These are phyloP conservation scores for Drosophila mayri DNA, from an alignment of 1,140 invertebrate genomes.

Conservation along the genomic window DNA sequence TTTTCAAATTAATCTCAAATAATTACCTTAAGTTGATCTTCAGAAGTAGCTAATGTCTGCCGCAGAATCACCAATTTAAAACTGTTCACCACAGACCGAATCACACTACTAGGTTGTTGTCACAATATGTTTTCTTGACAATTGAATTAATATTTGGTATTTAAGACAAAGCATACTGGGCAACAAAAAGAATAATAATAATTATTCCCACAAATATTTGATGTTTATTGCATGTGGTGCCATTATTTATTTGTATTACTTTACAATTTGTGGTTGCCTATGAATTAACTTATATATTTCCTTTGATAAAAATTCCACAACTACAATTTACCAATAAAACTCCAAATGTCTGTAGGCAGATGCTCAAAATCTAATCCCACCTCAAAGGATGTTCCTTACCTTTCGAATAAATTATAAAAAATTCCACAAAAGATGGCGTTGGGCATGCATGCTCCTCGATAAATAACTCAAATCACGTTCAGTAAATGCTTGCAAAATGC, in stretches of 20 bases:
- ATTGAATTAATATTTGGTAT: neutral
- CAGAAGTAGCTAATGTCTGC: neutral
- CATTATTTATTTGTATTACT: neutral
- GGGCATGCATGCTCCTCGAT: constrained; percentile 60
- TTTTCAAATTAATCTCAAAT: neutral
- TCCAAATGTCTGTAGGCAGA: neutral
- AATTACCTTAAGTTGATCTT: constrained; percentile 4
- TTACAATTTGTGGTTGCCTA: neutral
- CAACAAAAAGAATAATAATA: neutral
- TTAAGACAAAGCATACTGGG: neutral
- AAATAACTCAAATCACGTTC: constrained; percentile 79
- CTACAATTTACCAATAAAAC: neutral
- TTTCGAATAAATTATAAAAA: constrained; percentile 16
- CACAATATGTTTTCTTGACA: neutral
- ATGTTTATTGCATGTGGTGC: neutral
- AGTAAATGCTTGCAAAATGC: constrained; percentile 77
- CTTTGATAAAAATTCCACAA: too few species aligned
- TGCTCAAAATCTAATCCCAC: too few species aligned
- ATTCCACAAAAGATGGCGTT: neutral
- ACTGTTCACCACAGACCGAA: neutral
- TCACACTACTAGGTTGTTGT: neutral
- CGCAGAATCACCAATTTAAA: constrained; percentile 1
- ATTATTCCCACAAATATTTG: neutral
- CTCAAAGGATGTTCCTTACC: neutral
- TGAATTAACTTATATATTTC: too few species aligned